These are phyloP conservation scores for Pocota personata DNA, from an alignment of 2,888 invertebrate genomes.

Conservation along the genomic window DNA sequence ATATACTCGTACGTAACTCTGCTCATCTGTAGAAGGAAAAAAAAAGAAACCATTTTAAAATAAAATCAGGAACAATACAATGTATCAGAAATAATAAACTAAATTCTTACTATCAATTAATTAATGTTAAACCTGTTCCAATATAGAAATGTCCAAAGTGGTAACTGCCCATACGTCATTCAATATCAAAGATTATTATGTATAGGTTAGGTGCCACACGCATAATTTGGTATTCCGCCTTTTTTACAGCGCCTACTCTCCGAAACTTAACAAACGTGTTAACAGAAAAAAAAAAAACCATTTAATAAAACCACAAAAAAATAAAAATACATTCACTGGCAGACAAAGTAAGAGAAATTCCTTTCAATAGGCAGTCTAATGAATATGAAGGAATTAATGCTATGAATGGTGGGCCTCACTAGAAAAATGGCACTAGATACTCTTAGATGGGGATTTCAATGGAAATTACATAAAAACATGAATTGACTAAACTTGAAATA, in stretches of 20 bases:
- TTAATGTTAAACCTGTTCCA: background rate
- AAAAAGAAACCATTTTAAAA: too few relatives aligned
- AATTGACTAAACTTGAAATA: background rate
- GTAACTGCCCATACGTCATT: background rate
- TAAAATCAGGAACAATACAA: too few relatives aligned
- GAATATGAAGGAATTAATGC: background rate
- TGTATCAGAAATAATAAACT: too few relatives aligned
- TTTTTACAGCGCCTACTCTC: too few relatives aligned
- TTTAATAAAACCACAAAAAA: background rate
- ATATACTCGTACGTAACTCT: background rate
- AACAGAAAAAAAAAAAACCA: background rate
- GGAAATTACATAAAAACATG: background rate
- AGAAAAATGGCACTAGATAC: background rate
- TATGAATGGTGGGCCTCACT: background rate
- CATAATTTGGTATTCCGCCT: too few relatives aligned
- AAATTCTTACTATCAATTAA: too few relatives aligned
- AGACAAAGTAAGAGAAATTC: background rate
- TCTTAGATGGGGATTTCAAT: too few relatives aligned
- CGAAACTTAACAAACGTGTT: background rate
- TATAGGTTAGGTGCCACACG: background rate
- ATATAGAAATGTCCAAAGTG: background rate
- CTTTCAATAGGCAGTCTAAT: background rate
- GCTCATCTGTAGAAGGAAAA: background rate
- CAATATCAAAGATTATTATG: background rate
- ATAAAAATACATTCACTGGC: background rate